phyloP scores from a whole-genome alignment of 1,140 invertebrate species.

The Acromyrmex heyeri region DNA sequence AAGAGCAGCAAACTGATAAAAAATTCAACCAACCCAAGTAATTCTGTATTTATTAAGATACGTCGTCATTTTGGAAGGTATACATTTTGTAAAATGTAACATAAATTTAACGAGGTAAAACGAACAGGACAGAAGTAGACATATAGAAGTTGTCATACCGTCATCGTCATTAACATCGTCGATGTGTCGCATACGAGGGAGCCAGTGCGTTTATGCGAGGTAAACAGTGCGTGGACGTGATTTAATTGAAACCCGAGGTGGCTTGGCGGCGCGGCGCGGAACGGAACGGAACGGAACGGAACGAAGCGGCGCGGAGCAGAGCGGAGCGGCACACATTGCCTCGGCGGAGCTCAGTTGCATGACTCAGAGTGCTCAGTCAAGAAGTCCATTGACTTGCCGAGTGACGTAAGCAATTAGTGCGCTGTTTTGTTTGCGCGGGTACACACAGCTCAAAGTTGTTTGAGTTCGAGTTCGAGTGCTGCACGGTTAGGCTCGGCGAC shows the following conservation, averaged over 20 bases:
- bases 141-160: not conserved
- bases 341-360: constrained; percentile 70
- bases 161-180: constrained; percentile 69
- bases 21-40: not conserved
- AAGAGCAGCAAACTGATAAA: not conserved
- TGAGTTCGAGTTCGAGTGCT: constrained; percentile 80
- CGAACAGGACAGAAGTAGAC: not conserved
- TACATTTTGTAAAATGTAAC: not conserved
- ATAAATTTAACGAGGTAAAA: constrained; percentile 11
- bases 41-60: not conserved
- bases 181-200: constrained; percentile 57
- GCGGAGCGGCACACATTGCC: constrained; percentile 45
- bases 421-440: constrained; percentile 85
- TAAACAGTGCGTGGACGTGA: constrained; percentile 80
- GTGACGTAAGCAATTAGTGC: constrained; percentile 86
- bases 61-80: not conserved
- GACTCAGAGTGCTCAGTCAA: constrained; percentile 79
- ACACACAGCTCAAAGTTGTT: constrained; percentile 82
- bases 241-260: constrained; percentile 78
- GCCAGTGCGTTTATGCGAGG: constrained; percentile 76
- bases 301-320: constrained; percentile 28
- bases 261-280: constrained; percentile 41
- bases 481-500: constrained; percentile 77
- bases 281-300: constrained; percentile 4
- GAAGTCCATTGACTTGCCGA: constrained; percentile 83